Conservation (phyloP, 2,797 vertebrate genomes). For the Naso thynnoides region DNA sequence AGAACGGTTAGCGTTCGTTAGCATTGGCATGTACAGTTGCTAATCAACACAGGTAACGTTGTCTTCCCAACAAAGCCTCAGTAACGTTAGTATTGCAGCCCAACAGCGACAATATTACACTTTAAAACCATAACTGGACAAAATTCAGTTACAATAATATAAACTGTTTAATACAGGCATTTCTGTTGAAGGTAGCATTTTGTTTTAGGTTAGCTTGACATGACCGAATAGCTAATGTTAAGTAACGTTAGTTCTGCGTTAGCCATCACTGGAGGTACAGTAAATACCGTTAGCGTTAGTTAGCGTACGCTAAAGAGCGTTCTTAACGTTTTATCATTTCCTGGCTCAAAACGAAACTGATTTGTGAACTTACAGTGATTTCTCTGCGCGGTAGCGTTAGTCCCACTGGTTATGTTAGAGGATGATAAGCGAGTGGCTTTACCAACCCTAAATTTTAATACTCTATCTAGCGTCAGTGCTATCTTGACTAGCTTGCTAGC, state of each 20-base stretch:
- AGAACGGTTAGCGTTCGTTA: not conserved
- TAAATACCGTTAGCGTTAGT: constrained; percentile 9
- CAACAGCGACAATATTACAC: too few relatives aligned
- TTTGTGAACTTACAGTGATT: constrained; percentile 46
- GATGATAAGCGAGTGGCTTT: not conserved
- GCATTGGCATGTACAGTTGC: not conserved
- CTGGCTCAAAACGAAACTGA: not conserved
- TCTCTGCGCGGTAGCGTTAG: not conserved
- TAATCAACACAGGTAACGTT: not conserved
- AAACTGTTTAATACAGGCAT: not conserved
- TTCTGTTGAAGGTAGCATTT: not conserved
- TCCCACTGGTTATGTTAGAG: too few relatives aligned
- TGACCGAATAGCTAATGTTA: constrained; percentile 9
- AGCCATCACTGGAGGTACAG: not conserved
- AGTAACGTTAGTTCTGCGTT: too few relatives aligned
- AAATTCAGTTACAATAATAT: too few relatives aligned
- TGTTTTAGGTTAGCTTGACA: not conserved
- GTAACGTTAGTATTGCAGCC: too few relatives aligned
- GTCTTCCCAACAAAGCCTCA: not conserved
- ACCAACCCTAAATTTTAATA: not conserved
- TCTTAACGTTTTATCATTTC: not conserved
- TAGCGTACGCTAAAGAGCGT: constrained; percentile 20
- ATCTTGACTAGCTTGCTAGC: constrained; percentile 46
- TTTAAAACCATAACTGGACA: too few relatives aligned
- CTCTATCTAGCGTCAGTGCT: not conserved